Evolutionary conservation across 1,140 invertebrate species (phyloP), one percentile per base, ranked within the genome.

Genomic region (Drosophila tsacasi): DNA sequence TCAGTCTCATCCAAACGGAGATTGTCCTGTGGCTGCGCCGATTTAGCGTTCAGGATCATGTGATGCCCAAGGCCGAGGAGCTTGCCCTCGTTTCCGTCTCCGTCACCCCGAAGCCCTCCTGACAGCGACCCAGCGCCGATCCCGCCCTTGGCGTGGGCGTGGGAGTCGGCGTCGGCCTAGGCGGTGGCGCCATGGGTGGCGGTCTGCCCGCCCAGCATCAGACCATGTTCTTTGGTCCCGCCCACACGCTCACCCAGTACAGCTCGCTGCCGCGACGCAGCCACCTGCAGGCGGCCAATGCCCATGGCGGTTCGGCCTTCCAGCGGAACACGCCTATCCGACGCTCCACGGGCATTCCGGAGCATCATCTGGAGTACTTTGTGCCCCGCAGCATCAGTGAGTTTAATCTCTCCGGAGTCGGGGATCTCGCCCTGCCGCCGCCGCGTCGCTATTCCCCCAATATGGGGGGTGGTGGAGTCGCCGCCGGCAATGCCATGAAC

Each of bases 1-100:
- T 99, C 93, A 98, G 98, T 93, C 94, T 99, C 49, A 97, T 99
- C 69, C 98, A 99, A 93, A 98, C 98, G 83, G 97, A 99, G 93
- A 96, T 98, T 79, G 95, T 97, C 65, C 92, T 94, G 63, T 94
- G 95, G 82, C 93, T 96, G 84, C 94, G 95, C 66, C 94, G 94
- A 63, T 94, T 95, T 81, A 94, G 94, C 81, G 92, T 92, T 2
- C 87, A 93, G 62, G 91, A 93, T 72, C 87, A 92, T 52, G 91
- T 91, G 2, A 81, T 77, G 72, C 89, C 92, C 32, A 89, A 93
- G 69, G 64, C 81, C 15, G 92, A 93, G 68, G 92, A 93, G 58
- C 61, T 93, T 21, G 78, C 92, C 7, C 83, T 93, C 46, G 92
- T 93, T 25, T 80, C 91, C 19, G 92, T 93, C 23, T 60, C 92